Percentiles rank a stretch among this genome's conserved stretches.
Evolutionary conservation across 2,797 vertebrate genomes (phyloP).

Genomic region (Malurus leucopterus): DNA sequence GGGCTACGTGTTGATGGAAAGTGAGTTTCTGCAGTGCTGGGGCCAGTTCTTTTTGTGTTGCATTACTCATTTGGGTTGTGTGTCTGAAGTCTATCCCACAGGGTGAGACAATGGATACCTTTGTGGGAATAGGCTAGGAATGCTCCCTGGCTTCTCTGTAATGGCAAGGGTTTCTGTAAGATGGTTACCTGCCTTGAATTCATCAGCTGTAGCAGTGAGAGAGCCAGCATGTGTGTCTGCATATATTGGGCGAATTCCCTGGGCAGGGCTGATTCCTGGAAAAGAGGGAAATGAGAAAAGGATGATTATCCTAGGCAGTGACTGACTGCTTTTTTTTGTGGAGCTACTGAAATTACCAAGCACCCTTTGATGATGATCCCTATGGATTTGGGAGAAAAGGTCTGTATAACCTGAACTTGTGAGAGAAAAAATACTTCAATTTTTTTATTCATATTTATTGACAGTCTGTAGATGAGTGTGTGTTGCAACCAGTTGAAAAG

Average conservation of each 20-base stretch:
- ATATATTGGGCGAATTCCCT: background rate
- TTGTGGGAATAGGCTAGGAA: background rate
- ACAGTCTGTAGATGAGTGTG: background rate
- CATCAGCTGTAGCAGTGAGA: background rate
- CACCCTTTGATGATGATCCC: rapidly evolving
- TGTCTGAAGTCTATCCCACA: background rate
- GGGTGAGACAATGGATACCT: background rate
- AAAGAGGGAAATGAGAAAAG: background rate
- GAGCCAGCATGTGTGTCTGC: background rate
- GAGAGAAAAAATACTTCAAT: background rate
- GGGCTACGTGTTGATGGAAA: background rate
- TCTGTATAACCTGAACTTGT: background rate
- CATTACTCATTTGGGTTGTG: background rate
- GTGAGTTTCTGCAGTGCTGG: rapidly evolving
- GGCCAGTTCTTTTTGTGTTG: background rate
- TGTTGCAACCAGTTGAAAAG: background rate
- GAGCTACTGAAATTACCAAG: background rate
- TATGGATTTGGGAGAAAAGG: background rate
- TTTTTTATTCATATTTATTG: background rate
- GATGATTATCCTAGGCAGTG: background rate
- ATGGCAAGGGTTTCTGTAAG: background rate
- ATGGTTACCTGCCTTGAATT: background rate
- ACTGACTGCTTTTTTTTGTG: background rate
- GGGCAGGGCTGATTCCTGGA: background rate
- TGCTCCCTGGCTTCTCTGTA: background rate